A percentile compares a stretch with the other conserved stretches of the same genome.
phyloP scores from a whole-genome alignment of 2,888 invertebrate species.

The Thyatira batis region DNA sequence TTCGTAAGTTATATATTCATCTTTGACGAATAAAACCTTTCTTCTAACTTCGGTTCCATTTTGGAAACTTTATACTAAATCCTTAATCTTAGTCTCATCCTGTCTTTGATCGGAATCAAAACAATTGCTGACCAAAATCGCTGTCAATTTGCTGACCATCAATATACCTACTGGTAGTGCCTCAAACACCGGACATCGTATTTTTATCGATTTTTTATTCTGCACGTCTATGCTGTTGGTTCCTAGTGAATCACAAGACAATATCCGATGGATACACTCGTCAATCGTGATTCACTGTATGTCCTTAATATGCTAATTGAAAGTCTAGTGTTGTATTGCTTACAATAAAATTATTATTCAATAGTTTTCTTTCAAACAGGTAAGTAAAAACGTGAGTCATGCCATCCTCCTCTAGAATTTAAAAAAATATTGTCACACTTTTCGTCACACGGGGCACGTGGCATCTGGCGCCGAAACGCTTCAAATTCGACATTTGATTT shows the following conservation, averaged over 20 bases:
- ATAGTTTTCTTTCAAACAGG: conserved; percentile 4
- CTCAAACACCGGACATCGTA: conserved; percentile 3
- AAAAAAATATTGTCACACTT: neutral
- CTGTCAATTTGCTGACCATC: neutral
- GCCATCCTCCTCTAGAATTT: neutral
- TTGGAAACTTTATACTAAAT: too few relatives aligned
- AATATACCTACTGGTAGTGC: neutral
- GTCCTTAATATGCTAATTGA: conserved; percentile 21
- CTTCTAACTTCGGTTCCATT: too few relatives aligned
- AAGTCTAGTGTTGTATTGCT: conserved; percentile 12
- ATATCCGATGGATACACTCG: conserved; percentile 20
- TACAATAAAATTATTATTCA: conserved; percentile 8
- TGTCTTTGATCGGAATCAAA: too few relatives aligned
- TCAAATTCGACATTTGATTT: conserved; percentile 6
- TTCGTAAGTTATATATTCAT: too few relatives aligned
- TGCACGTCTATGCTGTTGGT: conserved; percentile 13
- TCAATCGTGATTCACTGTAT: conserved; percentile 23
- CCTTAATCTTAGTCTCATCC: too few relatives aligned
- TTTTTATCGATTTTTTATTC: conserved; percentile 16
- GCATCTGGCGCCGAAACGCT: conserved; percentile 1
- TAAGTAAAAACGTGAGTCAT: conserved; percentile 28
- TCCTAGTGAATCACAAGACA: conserved; percentile 29
- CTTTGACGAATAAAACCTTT: too few relatives aligned
- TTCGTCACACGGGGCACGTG: too few relatives aligned
- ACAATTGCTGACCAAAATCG: too few relatives aligned